A percentile compares a stretch with the other conserved stretches of the same genome.
These are phyloP conservation scores for Zelleria hepariella DNA, from an alignment of 2,888 invertebrate genomes.

Conservation along the genomic window DNA sequence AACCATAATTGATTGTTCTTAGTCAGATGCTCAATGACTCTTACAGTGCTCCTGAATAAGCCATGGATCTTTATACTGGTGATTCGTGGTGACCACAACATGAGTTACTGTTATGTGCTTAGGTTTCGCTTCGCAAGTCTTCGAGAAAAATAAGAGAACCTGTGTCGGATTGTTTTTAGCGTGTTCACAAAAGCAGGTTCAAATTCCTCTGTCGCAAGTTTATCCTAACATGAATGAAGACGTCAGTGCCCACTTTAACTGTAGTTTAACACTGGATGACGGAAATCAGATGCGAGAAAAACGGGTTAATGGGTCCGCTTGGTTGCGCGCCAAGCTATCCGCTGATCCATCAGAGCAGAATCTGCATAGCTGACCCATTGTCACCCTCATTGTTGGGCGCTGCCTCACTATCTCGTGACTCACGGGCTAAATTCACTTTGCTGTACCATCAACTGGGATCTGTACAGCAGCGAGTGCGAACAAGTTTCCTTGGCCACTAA, in stretches of 20 bases:
- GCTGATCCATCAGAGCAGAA: slow-evolving; percentile 17
- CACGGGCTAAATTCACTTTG: slow-evolving; percentile 27
- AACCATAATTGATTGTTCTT: background rate
- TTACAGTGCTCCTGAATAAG: background rate
- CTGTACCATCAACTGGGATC: slow-evolving; percentile 9
- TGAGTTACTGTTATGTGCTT: too few relatives aligned
- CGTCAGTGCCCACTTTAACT: background rate
- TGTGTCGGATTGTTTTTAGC: too few relatives aligned
- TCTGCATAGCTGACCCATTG: slow-evolving; percentile 33
- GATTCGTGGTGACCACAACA: background rate
- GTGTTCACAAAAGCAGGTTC: background rate
- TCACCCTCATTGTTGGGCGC: slow-evolving; percentile 34
- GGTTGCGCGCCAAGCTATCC: slow-evolving; percentile 30
- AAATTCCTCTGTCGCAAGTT: background rate
- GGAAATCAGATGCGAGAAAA: background rate
- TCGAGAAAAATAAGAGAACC: too few relatives aligned
- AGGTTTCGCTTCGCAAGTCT: too few relatives aligned
- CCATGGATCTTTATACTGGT: background rate
- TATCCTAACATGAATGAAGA: background rate
- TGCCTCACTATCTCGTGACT: slow-evolving; percentile 43
- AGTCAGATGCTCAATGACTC: background rate
- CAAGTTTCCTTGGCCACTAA: background rate
- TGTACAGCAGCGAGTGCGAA: background rate
- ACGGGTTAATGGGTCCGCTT: slow-evolving; percentile 18
- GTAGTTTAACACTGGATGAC: background rate